Evolutionary conservation across 2,113 vertebrate genomes (phyloP).

Genomic region (Notiomystis cincta): DNA sequence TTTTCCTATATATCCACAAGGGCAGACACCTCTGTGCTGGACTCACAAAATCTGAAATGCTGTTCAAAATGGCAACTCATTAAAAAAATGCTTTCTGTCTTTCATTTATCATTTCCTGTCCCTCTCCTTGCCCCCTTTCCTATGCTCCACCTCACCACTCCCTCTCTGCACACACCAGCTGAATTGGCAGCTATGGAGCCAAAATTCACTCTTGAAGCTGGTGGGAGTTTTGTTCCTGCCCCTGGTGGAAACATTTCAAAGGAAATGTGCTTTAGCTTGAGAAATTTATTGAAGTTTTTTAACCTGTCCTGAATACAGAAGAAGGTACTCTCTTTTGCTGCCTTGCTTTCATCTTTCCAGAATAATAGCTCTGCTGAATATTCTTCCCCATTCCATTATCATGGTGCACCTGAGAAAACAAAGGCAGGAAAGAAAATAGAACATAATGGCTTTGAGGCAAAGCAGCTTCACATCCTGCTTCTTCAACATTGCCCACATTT

Average conservation of each 20-base stretch:
- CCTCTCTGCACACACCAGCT: not conserved
- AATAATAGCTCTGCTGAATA: not conserved
- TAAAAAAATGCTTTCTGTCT: not conserved
- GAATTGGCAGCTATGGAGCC: not conserved
- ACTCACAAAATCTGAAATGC: not conserved
- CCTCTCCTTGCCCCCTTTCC: not conserved
- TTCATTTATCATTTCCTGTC: not conserved
- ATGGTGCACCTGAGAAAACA: not conserved
- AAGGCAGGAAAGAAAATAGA: not conserved
- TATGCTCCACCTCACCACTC: not conserved
- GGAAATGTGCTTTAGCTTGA: not conserved
- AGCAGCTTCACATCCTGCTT: not conserved
- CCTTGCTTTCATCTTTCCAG: not conserved
- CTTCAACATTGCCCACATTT: not conserved
- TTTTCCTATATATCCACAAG: not conserved
- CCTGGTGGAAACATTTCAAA: not conserved
- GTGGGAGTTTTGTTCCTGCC: not conserved
- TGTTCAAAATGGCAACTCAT: not conserved
- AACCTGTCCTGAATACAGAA: not conserved
- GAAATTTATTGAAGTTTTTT: not conserved
- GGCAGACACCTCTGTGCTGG: not conserved
- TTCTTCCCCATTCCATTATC: not conserved
- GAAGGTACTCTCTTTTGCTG: not conserved
- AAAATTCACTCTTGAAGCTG: not conserved
- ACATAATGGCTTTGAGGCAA: not conserved